Evolutionary conservation across 2,888 invertebrate genomes (phyloP).

Genomic region (Eristalis pertinax): DNA sequence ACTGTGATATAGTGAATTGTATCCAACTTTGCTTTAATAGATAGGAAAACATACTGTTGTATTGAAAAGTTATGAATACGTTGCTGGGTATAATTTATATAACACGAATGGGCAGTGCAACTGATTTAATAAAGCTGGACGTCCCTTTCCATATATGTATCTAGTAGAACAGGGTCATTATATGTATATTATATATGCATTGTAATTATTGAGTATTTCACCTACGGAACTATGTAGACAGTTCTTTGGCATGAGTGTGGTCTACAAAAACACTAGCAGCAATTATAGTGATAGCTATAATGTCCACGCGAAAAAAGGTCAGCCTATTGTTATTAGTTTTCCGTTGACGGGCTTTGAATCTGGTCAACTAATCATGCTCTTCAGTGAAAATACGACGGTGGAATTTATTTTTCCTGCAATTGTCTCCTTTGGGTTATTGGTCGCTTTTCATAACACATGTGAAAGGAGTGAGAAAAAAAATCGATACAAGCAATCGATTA

Average conservation of each 20-base stretch:
- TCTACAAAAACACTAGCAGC: conserved; percentile 52
- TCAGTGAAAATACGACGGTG: neutral
- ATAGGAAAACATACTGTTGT: neutral
- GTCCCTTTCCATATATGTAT: conserved; percentile 2
- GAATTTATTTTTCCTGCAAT: neutral
- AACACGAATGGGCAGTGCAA: conserved; percentile 36
- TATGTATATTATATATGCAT: conserved; percentile 23
- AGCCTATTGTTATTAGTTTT: conserved; percentile 36
- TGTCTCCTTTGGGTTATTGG: conserved; percentile 44
- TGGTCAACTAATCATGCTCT: conserved; percentile 23
- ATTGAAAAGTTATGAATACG: conserved; percentile 13
- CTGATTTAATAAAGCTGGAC: conserved; percentile 42
- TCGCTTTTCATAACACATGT: conserved; percentile 34
- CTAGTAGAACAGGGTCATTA: neutral
- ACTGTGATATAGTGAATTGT: neutral
- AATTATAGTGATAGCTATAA: conserved; percentile 49
- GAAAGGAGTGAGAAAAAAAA: conserved; percentile 17
- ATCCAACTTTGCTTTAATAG: neutral
- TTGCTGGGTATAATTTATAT: conserved; percentile 23
- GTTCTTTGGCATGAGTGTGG: conserved; percentile 7
- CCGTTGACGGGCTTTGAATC: conserved; percentile 46
- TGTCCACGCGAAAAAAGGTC: conserved; percentile 41
- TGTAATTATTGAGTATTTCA: conserved; percentile 60
- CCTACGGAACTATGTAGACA: conserved; percentile 23
- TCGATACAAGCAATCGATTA: conserved; percentile 57